Conservation (phyloP, 2,888 invertebrate genomes). For the Tipula lateralis region DNA sequence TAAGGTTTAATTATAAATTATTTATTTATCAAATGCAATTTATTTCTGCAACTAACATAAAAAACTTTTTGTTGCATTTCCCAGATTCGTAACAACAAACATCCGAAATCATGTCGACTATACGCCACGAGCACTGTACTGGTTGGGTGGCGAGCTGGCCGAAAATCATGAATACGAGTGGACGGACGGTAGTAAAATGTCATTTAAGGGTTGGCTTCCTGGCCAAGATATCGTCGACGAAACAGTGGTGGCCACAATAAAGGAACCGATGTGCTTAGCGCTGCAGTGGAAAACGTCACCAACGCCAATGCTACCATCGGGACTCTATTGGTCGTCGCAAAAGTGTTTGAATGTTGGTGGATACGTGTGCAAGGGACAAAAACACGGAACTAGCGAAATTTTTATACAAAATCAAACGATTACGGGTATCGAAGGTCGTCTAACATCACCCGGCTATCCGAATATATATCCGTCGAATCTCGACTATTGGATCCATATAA, state of each 20-base stretch:
- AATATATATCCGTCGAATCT: conserved; percentile 65
- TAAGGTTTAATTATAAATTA: neutral
- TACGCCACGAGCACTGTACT: conserved; percentile 67
- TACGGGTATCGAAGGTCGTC: conserved; percentile 58
- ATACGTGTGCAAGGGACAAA: conserved; percentile 59
- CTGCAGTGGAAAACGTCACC: conserved; percentile 65
- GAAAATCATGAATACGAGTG: conserved; percentile 54
- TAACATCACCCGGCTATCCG: conserved; percentile 68
- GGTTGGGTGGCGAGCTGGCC: conserved; percentile 61
- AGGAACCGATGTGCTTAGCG: conserved; percentile 51
- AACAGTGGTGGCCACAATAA: conserved; percentile 35
- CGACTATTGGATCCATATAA: conserved; percentile 63
- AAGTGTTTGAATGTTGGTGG: conserved; percentile 62
- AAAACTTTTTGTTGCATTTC: conserved; percentile 6
- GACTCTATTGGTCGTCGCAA: conserved; percentile 65
- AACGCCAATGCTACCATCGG: conserved; percentile 60
- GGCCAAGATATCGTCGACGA: conserved; percentile 51
- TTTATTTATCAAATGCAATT: conserved; percentile 29
- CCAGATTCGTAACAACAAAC: conserved; percentile 59
- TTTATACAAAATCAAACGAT: conserved; percentile 60
- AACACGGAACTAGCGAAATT: conserved; percentile 48
- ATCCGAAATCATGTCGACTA: conserved; percentile 67
- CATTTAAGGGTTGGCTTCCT: conserved; percentile 62
- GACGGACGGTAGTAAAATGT: conserved; percentile 60
- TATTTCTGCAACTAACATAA: neutral